Evolutionary conservation across 2,113 vertebrate genomes (phyloP), one percentile per base, ranked within the genome.

Genomic region (Pelecanoides urinatrix): DNA sequence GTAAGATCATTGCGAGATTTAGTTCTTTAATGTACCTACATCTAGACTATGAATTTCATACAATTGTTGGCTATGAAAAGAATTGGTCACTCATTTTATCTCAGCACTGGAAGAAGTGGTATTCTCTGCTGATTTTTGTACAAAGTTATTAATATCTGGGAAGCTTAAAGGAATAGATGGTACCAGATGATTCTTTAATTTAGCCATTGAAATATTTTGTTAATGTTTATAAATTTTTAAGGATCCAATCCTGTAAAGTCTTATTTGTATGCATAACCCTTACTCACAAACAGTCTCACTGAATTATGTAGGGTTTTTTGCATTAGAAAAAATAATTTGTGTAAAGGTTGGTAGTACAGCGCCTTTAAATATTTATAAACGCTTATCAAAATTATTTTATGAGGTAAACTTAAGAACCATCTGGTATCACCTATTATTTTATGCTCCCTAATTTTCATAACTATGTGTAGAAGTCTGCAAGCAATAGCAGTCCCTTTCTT

Each of bases 281-380:
- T 83, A 78, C 13, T 74, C 44, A 75, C 15, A 71, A 52, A 74
- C 18, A 79, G 61, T 66, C 32, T 79, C 4, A 0, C 27, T 94
- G 78, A 90, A 88, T 91, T 92, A 58, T 45, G 42, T 40, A 38
- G 45, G 7, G 7, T 4, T 68, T 86, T 87, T 55, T 87, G 45
- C 7, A 2, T 44, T 50, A 59, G n/a, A 59, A 96, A 90, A 88
- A 72, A 32, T 25, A 68, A 62, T 8, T 66, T 85, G 22, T 73
- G 29, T 85, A 83, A 89, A 87, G n/a, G 44, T 65, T 77, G 74
- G 20, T 89, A 62, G 17, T 67, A 86, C 26, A 1, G 2, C 22
- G n/a, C 6, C 55, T 47, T 95, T 86, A 89, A 95, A 91, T 96
- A 95, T 96, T 96, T 94, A 80, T 88, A 80, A 96, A 94, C 30